Conservation (phyloP, 2,113 vertebrate species). For the Tringa solitaria region DNA sequence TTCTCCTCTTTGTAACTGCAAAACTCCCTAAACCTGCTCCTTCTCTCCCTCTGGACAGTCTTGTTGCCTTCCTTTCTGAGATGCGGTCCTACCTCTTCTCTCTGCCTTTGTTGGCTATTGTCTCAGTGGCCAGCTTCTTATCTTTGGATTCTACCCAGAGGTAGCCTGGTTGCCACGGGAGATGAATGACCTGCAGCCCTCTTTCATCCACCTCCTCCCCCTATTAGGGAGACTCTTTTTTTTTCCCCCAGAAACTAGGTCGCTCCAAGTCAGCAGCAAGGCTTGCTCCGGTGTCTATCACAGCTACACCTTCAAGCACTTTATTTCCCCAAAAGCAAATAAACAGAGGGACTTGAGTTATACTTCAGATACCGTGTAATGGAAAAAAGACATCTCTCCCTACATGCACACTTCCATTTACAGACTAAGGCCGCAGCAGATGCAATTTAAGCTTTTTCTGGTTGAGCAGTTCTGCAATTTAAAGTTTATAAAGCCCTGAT, state of each 20-base stretch:
- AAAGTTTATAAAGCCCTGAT: constrained; percentile 3
- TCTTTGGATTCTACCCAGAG: neutral
- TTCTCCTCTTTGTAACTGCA: neutral
- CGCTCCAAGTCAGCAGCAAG: neutral
- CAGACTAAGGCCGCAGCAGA: neutral
- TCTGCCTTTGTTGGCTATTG: neutral
- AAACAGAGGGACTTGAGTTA: neutral
- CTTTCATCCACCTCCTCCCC: neutral
- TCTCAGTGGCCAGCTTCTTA: neutral
- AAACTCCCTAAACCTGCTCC: neutral
- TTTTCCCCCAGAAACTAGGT: constrained; percentile 5
- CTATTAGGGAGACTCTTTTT: neutral
- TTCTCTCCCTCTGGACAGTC: neutral
- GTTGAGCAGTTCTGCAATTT: neutral
- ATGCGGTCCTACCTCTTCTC: neutral
- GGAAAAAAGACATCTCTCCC: neutral
- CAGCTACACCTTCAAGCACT: neutral
- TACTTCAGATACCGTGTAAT: neutral
- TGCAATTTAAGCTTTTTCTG: constrained; percentile 8
- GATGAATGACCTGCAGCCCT: constrained; percentile 32
- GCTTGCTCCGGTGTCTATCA: neutral
- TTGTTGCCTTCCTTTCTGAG: neutral
- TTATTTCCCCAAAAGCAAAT: neutral
- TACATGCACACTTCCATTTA: neutral
- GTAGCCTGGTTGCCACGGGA: constrained; percentile 34